Evolutionary conservation across 53 echinoderm and acorn worm genomes (phyloP).

Genomic region (Arbacia lixula): DNA sequence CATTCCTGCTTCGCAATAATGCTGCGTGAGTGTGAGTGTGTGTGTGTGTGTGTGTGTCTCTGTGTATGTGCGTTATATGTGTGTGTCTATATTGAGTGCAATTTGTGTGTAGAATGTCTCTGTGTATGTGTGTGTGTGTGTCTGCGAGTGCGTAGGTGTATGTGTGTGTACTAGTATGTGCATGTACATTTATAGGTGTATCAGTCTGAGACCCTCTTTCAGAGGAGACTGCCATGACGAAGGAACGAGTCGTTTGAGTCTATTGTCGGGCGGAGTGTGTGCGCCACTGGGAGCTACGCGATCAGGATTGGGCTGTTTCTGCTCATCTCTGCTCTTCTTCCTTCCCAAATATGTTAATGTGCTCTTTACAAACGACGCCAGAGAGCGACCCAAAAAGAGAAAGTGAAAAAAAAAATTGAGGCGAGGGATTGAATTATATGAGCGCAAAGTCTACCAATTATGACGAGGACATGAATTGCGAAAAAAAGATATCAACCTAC

Average conservation of each 20-base stretch:
- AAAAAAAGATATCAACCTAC: too few species aligned
- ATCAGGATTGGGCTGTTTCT: slow-evolving; percentile 37
- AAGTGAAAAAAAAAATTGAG: background rate
- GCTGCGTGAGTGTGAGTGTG: too few species aligned
- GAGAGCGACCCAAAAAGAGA: background rate
- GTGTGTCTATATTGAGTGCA: background rate
- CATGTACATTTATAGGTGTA: slow-evolving; percentile 29
- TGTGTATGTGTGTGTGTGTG: slow-evolving; percentile 17
- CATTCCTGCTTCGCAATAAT: too few species aligned
- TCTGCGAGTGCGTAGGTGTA: background rate
- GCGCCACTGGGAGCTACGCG: slow-evolving; percentile 8
- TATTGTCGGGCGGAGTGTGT: slow-evolving; percentile 24
- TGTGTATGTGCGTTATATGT: slow-evolving; percentile 1
- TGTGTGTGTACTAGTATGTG: slow-evolving; percentile 3
- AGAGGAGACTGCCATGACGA: background rate
- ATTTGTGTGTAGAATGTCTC: too few species aligned
- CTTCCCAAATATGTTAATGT: slow-evolving; percentile 39
- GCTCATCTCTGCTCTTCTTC: slow-evolving; percentile 7
- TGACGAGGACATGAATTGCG: too few species aligned
- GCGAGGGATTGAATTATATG: too few species aligned
- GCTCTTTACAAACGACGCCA: slow-evolving; percentile 20
- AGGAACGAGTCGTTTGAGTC: slow-evolving; percentile 1
- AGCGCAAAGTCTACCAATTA: too few species aligned
- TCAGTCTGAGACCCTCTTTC: slow-evolving; percentile 22
- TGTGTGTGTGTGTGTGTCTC: slow-evolving; percentile 4